These are phyloP conservation scores for Heliconius congener DNA, from an alignment of 1,140 invertebrate genomes.

Conservation along the genomic window DNA sequence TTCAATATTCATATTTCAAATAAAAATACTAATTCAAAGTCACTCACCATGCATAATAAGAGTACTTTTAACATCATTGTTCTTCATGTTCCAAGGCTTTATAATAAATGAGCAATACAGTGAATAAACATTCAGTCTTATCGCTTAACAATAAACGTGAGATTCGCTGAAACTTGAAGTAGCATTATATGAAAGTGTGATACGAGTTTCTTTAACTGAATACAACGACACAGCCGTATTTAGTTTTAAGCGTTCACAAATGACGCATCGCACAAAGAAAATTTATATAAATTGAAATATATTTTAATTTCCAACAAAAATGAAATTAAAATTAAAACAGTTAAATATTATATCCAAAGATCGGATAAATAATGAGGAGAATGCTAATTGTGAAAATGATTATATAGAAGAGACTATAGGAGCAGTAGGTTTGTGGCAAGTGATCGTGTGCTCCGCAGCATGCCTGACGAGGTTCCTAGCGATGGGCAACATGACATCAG, in stretches of 20 bases:
- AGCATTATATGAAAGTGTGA: not conserved
- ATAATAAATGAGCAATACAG: not conserved
- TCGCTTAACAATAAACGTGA: not conserved
- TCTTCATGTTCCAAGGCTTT: not conserved
- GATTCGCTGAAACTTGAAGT: not conserved
- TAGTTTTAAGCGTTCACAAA: conserved; percentile 5
- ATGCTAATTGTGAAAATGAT: conserved; percentile 45
- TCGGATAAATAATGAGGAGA: conserved; percentile 19
- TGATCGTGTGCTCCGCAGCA: conserved; percentile 35
- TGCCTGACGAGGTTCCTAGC: conserved; percentile 42
- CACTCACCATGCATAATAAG: not conserved
- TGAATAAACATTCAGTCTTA: not conserved
- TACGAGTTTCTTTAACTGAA: not conserved
- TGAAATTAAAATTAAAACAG: conserved; percentile 1
- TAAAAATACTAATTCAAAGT: not conserved
- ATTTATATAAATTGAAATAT: not conserved
- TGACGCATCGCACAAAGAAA: not conserved
- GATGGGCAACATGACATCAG: conserved; percentile 48
- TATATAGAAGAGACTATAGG: conserved; percentile 52
- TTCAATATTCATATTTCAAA: not conserved
- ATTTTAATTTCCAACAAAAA: not conserved
- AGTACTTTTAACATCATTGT: not conserved
- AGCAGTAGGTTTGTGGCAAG: conserved; percentile 50
- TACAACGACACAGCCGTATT: not conserved
- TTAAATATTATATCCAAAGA: conserved; percentile 1